phyloP scores from a whole-genome alignment of 35 echinoderm and acorn worm genomes.

The Chiridota heheva region DNA sequence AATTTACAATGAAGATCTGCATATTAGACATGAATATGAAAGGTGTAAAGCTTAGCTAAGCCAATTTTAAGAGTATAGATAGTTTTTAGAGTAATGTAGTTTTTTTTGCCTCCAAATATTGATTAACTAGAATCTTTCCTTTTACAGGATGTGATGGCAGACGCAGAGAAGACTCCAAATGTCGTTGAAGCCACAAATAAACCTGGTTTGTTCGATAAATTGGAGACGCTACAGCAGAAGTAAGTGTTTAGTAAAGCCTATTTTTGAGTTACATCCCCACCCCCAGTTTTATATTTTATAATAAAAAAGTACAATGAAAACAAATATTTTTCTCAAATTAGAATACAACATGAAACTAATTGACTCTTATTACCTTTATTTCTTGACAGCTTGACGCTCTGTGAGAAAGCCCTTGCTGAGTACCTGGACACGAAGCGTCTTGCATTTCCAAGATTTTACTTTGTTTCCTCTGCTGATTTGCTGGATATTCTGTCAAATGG shows the following conservation, averaged over 20 bases:
- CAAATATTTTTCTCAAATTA: too few relatives aligned
- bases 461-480: slow-evolving; percentile 93
- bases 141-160: slow-evolving; percentile 80
- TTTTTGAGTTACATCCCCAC: not conserved
- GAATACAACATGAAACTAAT: too few relatives aligned
- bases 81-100: too few relatives aligned
- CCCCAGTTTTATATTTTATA: not conserved
- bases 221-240: slow-evolving; percentile 78
- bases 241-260: slow-evolving; percentile 39
- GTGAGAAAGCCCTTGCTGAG: slow-evolving; percentile 99
- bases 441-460: slow-evolving; percentile 97
- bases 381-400: slow-evolving; percentile 66
- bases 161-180: slow-evolving; percentile 97
- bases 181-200: slow-evolving; percentile 96
- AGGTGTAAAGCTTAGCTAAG: too few relatives aligned
- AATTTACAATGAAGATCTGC: too few relatives aligned
- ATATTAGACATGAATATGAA: too few relatives aligned
- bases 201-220: slow-evolving; percentile 71
- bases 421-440: slow-evolving; percentile 96
- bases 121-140: too few relatives aligned
- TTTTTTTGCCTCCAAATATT: too few relatives aligned
- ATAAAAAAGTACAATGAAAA: too few relatives aligned
- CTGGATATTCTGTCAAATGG: slow-evolving; percentile 95
- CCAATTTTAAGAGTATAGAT: too few relatives aligned
- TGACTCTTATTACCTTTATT: too few relatives aligned